Conservation (phyloP, 1,140 invertebrate genomes). For the Aphaenogaster ashmeadi region DNA sequence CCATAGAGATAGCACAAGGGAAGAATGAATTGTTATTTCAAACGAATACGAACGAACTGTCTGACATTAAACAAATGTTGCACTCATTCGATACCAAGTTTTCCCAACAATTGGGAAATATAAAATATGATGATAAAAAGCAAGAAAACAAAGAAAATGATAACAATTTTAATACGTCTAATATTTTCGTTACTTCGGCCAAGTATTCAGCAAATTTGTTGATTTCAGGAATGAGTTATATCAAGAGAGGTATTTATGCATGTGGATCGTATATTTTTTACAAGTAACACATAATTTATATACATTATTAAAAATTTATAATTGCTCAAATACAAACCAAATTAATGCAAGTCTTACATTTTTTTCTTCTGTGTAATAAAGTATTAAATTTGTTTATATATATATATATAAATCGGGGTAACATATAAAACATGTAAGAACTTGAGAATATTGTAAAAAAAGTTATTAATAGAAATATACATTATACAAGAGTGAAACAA, state of each 20-base stretch:
- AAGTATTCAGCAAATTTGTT: constrained; percentile 23
- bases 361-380: neutral
- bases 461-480: neutral
- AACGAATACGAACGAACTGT: neutral
- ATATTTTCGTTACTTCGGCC: neutral
- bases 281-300: constrained; percentile 2
- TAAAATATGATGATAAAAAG: neutral
- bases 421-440: neutral
- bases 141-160: neutral
- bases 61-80: constrained; percentile 70
- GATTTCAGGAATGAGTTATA: constrained; percentile 22
- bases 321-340: neutral
- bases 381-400: neutral
- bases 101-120: constrained; percentile 51
- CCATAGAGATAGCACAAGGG: constrained; percentile 74
- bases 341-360: neutral
- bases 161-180: neutral
- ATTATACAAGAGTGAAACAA: neutral
- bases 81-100: constrained; percentile 72
- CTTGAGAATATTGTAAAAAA: neutral
- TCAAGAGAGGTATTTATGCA: constrained; percentile 7
- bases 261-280: constrained; percentile 40
- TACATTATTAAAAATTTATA: neutral
- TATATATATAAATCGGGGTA: neutral
- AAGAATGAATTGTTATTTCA: constrained; percentile 74